Base-by-base conservation (phyloP, 2,888 invertebrate species). In the Agrenia bidenticulata region DNA sequence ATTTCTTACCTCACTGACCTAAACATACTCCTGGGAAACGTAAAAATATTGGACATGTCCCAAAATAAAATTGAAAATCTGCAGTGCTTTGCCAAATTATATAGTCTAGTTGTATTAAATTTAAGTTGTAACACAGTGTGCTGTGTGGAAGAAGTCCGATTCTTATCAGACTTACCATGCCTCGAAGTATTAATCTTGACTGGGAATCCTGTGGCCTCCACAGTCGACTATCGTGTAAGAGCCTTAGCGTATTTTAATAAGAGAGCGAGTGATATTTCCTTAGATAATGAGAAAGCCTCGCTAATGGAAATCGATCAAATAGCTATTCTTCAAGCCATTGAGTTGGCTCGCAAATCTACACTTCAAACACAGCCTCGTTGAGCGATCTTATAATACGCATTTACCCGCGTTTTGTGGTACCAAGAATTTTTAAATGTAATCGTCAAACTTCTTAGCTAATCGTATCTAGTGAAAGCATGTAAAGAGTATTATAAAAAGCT, bases 241-340 rank as follows among this genome's bases (percentile, higher is more conserved):
- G 90, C 94, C 1, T 82, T 97, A 73, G 91, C 94, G 77, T 86
- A 90, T 76, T 95, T 97, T 78, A 89, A 90, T 56, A 86, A 87
- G 53, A 85, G 94, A 70, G 91, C 92, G 76, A 82, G 85, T 15
- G 91, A 94, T 79, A 87, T 97, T 41, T 88, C 87, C 77, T 81
- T 97, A 66, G 97, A 98, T 78, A 92, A 91, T 78, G 90, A 92
- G 78, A 89, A 86, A 73, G 89, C 94, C 0, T 88, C 90, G 13
- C 89, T 89, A 77, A 88, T 89, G 74, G 97, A 97, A 80, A 79
- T 95, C 75, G 96, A 97, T 78, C 95, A 92, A 1, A 94, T 95
- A 0, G 87, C 92, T 42, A 90, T 97, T 41, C 81, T 95, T 69
- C 89, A 93, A 79, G 97, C 97, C 1, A 83, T 96, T 68, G 85